Percentiles rank a stretch among this genome's conserved stretches.
Evolutionary conservation across 2,888 invertebrate species (phyloP).

Genomic region (Rotaria sp.): DNA sequence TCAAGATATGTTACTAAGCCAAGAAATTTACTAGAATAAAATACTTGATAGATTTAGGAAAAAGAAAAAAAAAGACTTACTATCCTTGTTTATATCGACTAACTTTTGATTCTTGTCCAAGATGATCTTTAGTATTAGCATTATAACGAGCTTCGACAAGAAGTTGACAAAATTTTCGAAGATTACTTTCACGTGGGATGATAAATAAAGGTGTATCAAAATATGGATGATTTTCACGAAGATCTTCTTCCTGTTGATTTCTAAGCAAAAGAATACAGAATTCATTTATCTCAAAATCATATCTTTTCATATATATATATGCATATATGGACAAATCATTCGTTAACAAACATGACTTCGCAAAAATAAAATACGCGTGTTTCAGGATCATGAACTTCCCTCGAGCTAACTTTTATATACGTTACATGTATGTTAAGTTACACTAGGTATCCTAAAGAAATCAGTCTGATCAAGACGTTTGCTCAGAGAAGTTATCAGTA

Average conservation of each 20-base stretch:
- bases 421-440: too few species aligned
- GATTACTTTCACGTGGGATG: slow-evolving; percentile 85
- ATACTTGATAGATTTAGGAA: neutral
- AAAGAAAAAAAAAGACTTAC: slow-evolving; percentile 62
- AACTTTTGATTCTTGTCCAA: slow-evolving; percentile 91
- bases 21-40: slow-evolving; percentile 69
- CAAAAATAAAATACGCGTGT: too few species aligned
- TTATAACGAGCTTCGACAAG: slow-evolving; percentile 93
- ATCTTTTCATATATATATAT: too few species aligned
- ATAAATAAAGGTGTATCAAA: slow-evolving; percentile 95
- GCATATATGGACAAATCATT: too few species aligned
- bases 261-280: neutral
- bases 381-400: slow-evolving; percentile 32
- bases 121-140: slow-evolving; percentile 64
- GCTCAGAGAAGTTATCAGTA: too few species aligned
- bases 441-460: too few species aligned
- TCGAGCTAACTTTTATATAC: too few species aligned
- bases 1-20: slow-evolving; percentile 95
- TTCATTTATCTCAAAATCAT: too few species aligned
- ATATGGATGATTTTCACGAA: slow-evolving; percentile 94
- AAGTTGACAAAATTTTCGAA: slow-evolving; percentile 80
- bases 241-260: slow-evolving; percentile 92
- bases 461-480: too few species aligned
- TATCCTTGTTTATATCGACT: slow-evolving; percentile 92
- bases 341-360: slow-evolving; percentile 55